Percentiles rank a stretch among this genome's conserved stretches.
These are phyloP conservation scores for Meiosimyza platycephala DNA, from an alignment of 2,888 invertebrate species.

Conservation along the genomic window DNA sequence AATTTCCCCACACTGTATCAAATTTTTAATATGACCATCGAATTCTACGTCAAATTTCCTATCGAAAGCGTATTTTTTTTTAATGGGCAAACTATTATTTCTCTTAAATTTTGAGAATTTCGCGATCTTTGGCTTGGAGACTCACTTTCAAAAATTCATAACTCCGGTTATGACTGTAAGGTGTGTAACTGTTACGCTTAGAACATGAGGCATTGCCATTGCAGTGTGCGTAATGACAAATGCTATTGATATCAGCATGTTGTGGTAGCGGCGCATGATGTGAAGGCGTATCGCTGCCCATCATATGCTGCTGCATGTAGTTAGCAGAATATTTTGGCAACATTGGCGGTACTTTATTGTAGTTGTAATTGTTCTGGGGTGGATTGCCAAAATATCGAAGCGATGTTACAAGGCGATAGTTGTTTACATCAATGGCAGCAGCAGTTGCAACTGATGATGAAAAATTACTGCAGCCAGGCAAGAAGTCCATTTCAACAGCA, in stretches of 20 bases:
- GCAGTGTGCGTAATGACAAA: slow-evolving; percentile 53
- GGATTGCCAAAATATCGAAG: slow-evolving; percentile 42
- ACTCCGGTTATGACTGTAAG: slow-evolving; percentile 62
- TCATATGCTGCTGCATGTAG: slow-evolving; percentile 34
- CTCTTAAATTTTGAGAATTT: too few species aligned
- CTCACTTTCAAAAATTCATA: too few species aligned
- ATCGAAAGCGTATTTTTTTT: too few species aligned
- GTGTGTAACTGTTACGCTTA: slow-evolving; percentile 63
- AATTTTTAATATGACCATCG: too few species aligned
- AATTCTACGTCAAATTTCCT: too few species aligned
- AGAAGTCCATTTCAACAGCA: slow-evolving; percentile 14
- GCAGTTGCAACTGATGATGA: slow-evolving; percentile 13
- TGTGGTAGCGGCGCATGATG: slow-evolving; percentile 43
- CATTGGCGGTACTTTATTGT: slow-evolving; percentile 21
- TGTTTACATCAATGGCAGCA: slow-evolving; percentile 23
- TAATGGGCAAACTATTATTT: too few species aligned
- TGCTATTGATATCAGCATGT: slow-evolving; percentile 27
- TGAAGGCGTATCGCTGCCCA: slow-evolving; percentile 35
- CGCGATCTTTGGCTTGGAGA: too few species aligned
- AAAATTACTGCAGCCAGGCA: slow-evolving; percentile 6
- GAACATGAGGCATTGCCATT: slow-evolving; percentile 52
- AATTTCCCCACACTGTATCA: too few species aligned
- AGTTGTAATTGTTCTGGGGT: slow-evolving; percentile 7
- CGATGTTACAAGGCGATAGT: slow-evolving; percentile 28
- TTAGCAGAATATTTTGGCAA: background rate